Percentiles rank a stretch among this genome's conserved stretches.
phyloP scores from a whole-genome alignment of 2,888 invertebrate species.

The Drosophila nr. medialis region DNA sequence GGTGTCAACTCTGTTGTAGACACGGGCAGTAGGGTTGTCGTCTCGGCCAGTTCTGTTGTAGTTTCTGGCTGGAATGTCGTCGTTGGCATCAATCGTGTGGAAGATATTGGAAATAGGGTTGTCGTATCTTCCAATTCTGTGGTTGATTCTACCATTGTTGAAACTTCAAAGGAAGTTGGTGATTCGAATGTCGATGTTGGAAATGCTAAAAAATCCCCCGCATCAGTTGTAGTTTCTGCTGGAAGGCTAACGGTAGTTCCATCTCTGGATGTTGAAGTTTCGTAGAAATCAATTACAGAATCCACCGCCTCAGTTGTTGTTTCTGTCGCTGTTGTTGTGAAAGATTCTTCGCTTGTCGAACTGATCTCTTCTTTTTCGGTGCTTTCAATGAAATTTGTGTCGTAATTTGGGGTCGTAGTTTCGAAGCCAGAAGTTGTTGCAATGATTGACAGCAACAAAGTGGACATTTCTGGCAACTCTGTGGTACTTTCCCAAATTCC shows the following conservation, averaged over 20 bases:
- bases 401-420: slow-evolving; percentile 22
- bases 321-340: slow-evolving; percentile 1
- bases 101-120: not conserved
- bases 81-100: not conserved
- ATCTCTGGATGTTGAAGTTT: not conserved
- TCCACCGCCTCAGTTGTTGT: not conserved
- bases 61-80: not conserved
- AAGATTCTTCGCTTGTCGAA: not conserved
- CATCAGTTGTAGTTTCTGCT: slow-evolving; percentile 1
- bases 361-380: not conserved
- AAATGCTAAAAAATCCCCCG: not conserved
- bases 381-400: not conserved
- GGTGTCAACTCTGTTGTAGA: not conserved
- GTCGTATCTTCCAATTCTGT: slow-evolving; percentile 7
- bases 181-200: not conserved
- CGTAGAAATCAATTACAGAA: not conserved
- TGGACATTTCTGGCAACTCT: slow-evolving; percentile 25
- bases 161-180: not conserved
- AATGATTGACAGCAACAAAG: slow-evolving; percentile 51
- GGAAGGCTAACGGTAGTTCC: not conserved
- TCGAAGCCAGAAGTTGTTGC: slow-evolving; percentile 41
- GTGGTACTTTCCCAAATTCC: slow-evolving; percentile 27
- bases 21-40: not conserved
- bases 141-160: not conserved
- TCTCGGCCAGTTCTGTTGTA: slow-evolving; percentile 1